Percentiles rank a stretch among this genome's conserved stretches.
phyloP scores from a whole-genome alignment of 2,113 vertebrate genomes.

The Dasyurus viverrinus region DNA sequence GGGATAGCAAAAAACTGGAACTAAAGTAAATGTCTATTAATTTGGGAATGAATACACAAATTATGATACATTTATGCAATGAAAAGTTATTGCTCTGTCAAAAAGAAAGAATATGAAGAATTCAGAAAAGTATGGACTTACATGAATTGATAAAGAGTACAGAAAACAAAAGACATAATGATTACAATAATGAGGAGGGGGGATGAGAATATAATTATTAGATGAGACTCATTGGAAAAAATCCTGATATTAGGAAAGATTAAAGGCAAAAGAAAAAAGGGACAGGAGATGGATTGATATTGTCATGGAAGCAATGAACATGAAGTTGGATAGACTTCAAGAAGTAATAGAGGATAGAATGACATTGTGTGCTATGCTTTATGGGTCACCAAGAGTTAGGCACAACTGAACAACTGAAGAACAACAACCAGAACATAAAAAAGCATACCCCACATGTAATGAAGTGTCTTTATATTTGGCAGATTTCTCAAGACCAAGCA shows the following conservation, averaged over 20 bases:
- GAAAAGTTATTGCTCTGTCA: neutral
- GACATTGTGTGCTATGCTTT: neutral
- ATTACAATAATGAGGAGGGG: neutral
- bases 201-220: too few species aligned
- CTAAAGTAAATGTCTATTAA: neutral
- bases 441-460: neutral
- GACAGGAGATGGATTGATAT: neutral
- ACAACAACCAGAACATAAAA: neutral
- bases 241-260: neutral
- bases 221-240: neutral
- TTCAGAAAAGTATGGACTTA: neutral
- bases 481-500: neutral
- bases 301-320: neutral
- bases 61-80: neutral
- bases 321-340: neutral
- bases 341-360: neutral
- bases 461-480: neutral
- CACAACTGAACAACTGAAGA: neutral
- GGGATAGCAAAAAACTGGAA: neutral
- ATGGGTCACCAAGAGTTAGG: neutral
- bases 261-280: neutral
- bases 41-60: neutral
- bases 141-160: neutral
- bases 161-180: neutral
- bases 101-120: neutral